Evolutionary conservation across 2,888 invertebrate species (phyloP).

Genomic region (Cyrtodaria siliqua): DNA sequence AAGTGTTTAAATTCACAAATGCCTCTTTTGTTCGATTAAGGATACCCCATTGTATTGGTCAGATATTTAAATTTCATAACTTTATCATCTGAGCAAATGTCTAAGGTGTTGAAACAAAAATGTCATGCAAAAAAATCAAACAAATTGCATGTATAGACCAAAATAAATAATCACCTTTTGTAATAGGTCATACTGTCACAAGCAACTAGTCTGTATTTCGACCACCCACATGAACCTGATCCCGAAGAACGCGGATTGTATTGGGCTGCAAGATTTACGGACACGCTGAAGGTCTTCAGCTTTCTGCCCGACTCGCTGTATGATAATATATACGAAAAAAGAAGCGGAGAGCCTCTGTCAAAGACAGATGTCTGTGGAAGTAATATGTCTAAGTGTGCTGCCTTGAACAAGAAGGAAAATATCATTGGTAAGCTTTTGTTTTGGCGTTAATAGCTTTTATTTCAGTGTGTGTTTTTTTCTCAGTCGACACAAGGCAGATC

Average conservation of each 20-base stretch:
- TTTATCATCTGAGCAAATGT: too few relatives aligned
- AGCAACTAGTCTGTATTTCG: constrained; percentile 80
- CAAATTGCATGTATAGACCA: too few relatives aligned
- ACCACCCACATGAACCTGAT: constrained; percentile 82
- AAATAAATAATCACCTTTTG: too few relatives aligned
- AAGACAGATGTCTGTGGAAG: constrained; percentile 68
- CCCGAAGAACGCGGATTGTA: constrained; percentile 82
- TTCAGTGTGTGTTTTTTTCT: too few relatives aligned
- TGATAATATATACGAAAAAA: constrained; percentile 68
- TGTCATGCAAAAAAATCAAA: too few relatives aligned
- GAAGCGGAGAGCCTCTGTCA: constrained; percentile 73
- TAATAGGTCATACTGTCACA: constrained; percentile 80
- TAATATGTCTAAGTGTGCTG: constrained; percentile 66
- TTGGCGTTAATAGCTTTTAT: too few relatives aligned
- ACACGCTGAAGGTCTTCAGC: constrained; percentile 76
- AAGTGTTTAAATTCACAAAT: too few relatives aligned
- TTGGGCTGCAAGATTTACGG: constrained; percentile 83
- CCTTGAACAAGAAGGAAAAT: constrained; percentile 75
- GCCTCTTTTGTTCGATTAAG: too few relatives aligned
- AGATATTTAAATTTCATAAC: too few relatives aligned
- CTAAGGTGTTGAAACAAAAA: too few relatives aligned
- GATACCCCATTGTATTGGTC: too few relatives aligned
- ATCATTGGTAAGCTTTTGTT: constrained; percentile 83
- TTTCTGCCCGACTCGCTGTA: constrained; percentile 78
- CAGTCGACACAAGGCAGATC: too few relatives aligned